These are phyloP conservation scores for Craterocephalus amniculus DNA, from an alignment of 2,797 vertebrate genomes.

Conservation along the genomic window DNA sequence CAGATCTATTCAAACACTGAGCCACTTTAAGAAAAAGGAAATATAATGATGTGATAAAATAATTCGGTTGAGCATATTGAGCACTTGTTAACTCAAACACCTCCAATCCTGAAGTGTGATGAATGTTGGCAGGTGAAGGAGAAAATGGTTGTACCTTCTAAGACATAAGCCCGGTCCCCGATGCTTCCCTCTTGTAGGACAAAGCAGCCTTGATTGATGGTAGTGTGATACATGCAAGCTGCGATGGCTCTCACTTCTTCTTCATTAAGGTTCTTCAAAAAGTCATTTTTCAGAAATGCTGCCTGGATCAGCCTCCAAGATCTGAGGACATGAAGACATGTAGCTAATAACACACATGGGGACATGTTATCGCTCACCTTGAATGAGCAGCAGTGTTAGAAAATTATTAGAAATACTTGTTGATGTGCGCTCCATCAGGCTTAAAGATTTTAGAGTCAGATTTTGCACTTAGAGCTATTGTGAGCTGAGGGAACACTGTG, in stretches of 20 bases:
- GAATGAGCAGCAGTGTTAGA: conserved; percentile 6
- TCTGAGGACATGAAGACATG: conserved; percentile 55
- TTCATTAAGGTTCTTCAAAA: conserved; percentile 80
- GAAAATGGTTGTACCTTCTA: conserved; percentile 78
- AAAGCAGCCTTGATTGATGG: conserved; percentile 72
- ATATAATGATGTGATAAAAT: conserved; percentile 6
- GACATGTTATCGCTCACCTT: conserved; percentile 15
- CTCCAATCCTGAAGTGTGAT: conserved; percentile 22
- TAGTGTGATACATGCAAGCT: conserved; percentile 71
- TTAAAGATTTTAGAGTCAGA: conserved; percentile 14
- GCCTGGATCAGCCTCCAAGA: conserved; percentile 75
- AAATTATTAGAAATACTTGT: conserved; percentile 12
- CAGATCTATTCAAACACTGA: conserved; percentile 17
- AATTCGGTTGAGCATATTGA: conserved; percentile 5
- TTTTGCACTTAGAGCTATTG: conserved; percentile 20
- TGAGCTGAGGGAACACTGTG: conserved; percentile 30
- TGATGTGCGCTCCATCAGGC: conserved; percentile 17
- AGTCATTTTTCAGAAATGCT: conserved; percentile 77
- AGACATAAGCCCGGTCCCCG: conserved; percentile 78
- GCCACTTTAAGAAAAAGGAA: conserved; percentile 1
- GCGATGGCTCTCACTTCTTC: conserved; percentile 76
- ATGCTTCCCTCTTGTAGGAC: conserved; percentile 79
- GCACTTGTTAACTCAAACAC: conserved; percentile 26
- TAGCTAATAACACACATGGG: conserved; percentile 19
- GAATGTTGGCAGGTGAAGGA: conserved; percentile 15